Evolutionary conservation across 2,113 vertebrate species (phyloP).

Genomic region (Gorsachius goisagi): DNA sequence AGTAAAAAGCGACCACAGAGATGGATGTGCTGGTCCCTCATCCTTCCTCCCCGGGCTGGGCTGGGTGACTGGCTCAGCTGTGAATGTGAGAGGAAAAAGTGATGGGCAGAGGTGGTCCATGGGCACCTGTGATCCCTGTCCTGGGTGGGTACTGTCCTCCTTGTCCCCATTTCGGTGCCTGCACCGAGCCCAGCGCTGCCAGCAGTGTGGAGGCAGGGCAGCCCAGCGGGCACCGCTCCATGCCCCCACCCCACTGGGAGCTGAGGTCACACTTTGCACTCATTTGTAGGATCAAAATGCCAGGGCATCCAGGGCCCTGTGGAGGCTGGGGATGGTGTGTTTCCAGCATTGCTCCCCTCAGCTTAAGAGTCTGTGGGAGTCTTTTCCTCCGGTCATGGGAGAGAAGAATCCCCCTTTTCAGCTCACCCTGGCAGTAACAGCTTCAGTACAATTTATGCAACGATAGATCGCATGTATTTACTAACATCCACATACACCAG

Average conservation of each 20-base stretch:
- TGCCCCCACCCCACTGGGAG: background rate
- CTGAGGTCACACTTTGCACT: background rate
- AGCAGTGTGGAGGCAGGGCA: background rate
- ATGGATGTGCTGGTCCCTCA: background rate
- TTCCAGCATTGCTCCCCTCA: background rate
- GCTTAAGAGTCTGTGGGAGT: background rate
- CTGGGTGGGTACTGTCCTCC: background rate
- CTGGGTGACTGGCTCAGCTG: background rate
- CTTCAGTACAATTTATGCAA: background rate
- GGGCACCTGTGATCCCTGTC: background rate
- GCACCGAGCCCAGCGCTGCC: background rate
- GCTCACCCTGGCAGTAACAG: background rate
- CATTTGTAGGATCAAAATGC: background rate
- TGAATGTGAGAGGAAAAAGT: background rate
- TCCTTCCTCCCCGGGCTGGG: background rate
- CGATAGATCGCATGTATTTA: background rate
- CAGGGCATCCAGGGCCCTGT: background rate
- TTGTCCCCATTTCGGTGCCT: background rate
- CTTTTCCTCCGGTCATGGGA: background rate
- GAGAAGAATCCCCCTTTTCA: background rate
- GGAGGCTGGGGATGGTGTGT: background rate
- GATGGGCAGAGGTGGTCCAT: background rate
- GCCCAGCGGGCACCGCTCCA: background rate
- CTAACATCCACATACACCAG: background rate
- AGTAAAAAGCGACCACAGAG: background rate